Evolutionary conservation across 2,113 vertebrate genomes (phyloP).

Genomic region (Danio rerio): DNA sequence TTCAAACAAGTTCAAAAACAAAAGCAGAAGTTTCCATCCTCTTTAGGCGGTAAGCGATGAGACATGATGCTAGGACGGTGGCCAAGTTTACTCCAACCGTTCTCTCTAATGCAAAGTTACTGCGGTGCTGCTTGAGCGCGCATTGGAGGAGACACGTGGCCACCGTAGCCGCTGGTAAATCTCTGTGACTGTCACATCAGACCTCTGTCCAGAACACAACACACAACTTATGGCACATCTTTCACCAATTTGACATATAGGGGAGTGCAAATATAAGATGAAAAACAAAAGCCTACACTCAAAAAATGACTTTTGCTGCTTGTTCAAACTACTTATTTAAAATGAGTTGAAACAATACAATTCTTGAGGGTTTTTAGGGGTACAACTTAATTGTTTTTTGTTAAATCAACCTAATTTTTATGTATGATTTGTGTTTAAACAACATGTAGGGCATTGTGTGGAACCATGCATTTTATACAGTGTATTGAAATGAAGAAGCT

Average conservation of each 20-base stretch:
- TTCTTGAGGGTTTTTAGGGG: too few relatives aligned
- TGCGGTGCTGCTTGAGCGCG: slow-evolving; percentile 68
- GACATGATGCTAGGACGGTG: slow-evolving; percentile 66
- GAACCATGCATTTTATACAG: too few relatives aligned
- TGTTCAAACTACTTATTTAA: too few relatives aligned
- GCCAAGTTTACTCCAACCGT: slow-evolving; percentile 72
- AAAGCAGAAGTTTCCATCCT: slow-evolving; percentile 28
- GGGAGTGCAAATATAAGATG: background rate
- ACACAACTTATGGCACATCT: background rate
- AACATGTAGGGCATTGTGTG: too few relatives aligned
- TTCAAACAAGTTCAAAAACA: slow-evolving; percentile 37
- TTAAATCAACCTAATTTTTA: too few relatives aligned
- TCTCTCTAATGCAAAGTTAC: slow-evolving; percentile 71
- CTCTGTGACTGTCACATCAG: slow-evolving; percentile 32
- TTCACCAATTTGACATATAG: background rate
- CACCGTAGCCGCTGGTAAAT: slow-evolving; percentile 49
- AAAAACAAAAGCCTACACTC: background rate
- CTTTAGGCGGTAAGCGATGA: slow-evolving; percentile 61
- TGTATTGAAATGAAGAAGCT: too few relatives aligned
- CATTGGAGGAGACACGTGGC: slow-evolving; percentile 50
- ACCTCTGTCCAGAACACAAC: slow-evolving; percentile 1
- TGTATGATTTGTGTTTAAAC: too few relatives aligned
- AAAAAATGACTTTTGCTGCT: too few relatives aligned
- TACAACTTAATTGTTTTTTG: too few relatives aligned
- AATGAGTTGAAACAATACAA: too few relatives aligned